These are phyloP conservation scores for Macrochelys suwanniensis DNA, from an alignment of 2,797 vertebrate genomes.

Conservation along the genomic window DNA sequence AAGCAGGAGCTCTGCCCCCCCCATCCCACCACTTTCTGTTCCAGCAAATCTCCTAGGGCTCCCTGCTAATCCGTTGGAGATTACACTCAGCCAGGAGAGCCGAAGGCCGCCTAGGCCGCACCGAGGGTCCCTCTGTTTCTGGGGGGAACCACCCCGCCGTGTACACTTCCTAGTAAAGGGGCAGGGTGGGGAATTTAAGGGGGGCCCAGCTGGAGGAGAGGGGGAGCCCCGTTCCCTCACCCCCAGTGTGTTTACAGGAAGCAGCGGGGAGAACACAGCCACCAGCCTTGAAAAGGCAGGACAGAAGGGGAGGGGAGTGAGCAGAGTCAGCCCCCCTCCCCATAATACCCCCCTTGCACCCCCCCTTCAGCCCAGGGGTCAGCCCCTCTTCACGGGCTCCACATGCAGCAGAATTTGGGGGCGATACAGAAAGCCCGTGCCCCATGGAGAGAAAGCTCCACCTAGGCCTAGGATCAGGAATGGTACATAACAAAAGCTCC, in stretches of 20 bases:
- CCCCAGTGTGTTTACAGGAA: neutral
- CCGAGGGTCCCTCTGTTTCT: slow-evolving; percentile 45
- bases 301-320: neutral
- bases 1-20: slow-evolving; percentile 2
- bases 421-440: neutral
- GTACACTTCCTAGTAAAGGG: neutral
- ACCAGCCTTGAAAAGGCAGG: neutral
- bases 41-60: slow-evolving; percentile 50
- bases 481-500: neutral
- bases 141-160: neutral
- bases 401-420: neutral
- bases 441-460: neutral
- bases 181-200: neutral
- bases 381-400: neutral
- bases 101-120: slow-evolving; percentile 62
- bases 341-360: neutral
- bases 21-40: neutral
- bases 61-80: slow-evolving; percentile 69
- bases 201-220: neutral
- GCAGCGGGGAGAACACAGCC: neutral
- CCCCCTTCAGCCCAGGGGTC: neutral
- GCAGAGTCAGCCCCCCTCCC: neutral
- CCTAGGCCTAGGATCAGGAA: neutral
- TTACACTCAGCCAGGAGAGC: slow-evolving; percentile 54
- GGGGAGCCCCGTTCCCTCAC: neutral